Evolutionary conservation across 2,888 invertebrate genomes (phyloP), one percentile per base, ranked within the genome.

Genomic region (Leptinotarsa haldemani): DNA sequence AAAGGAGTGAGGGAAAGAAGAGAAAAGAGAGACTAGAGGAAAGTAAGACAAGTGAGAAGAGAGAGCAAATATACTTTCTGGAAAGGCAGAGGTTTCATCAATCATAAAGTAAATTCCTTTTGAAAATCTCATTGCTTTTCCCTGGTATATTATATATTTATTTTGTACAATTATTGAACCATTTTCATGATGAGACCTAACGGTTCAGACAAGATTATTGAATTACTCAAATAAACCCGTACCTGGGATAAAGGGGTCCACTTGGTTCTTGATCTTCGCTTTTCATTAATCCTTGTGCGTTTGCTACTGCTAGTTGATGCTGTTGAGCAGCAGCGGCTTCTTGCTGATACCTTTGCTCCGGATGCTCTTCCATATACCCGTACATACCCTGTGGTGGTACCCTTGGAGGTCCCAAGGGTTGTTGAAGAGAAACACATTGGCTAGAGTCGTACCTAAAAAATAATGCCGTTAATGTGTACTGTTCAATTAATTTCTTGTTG

Each of bases 181-280:
- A 40, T 40, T 40, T 40, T 40, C 9, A 40, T 40, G 40, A 40
- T 40, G 9, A 9, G 40, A 40, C 40, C 9, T 40, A 40, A 40
- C 9, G 40, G 40, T 40, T 40, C 3, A 40, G 0, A 40, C 2
- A 9, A 3, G 9, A 40, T 40, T 7, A 40, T 40, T 12, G 12
- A 1, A 40, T 40, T 40, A 40, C 40, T 9, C 9, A 40, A 40
- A 40, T 40, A 4, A 16, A 50, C n/a, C 16, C 70, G 83, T 88
- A 92, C 93, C 92, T 91, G 79, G 94, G 94, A 87, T 94, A 94
- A 73, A 94, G 90, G 20, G 94, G 94, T 70, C 93, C 93, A 76
- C 91, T 90, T 82, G 92, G 90, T 82, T 94, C 93, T 81, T 92
- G 92, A 47, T 85, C 84, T 86, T 95, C 95, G 25, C 92, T 91